These are phyloP conservation scores for Pelvicachromis taeniatus DNA, from an alignment of 2,113 vertebrate species.

Conservation along the genomic window DNA sequence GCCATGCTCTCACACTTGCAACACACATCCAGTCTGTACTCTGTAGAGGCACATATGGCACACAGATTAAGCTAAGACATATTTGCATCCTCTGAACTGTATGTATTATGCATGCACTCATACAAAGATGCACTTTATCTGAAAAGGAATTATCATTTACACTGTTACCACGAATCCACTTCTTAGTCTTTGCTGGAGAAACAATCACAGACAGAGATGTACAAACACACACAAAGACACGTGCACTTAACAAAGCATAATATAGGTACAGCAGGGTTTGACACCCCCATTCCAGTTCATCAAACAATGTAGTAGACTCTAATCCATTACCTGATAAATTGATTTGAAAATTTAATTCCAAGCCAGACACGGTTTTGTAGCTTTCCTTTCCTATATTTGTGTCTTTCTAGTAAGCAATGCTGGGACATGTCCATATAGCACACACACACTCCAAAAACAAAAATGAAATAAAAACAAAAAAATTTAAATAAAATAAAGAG, in stretches of 20 bases:
- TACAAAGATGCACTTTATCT: background rate
- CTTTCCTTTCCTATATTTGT: slow-evolving; percentile 35
- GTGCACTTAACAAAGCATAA: slow-evolving; percentile 10
- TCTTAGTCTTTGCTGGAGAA: background rate
- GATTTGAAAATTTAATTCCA: slow-evolving; percentile 52
- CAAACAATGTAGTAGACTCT: slow-evolving; percentile 33
- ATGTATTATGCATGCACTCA: background rate
- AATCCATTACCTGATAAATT: slow-evolving; percentile 64
- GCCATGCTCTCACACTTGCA: background rate
- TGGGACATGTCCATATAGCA: background rate
- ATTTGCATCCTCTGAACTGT: background rate
- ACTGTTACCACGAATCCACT: background rate
- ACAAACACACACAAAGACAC: background rate
- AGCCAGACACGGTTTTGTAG: slow-evolving; percentile 39
- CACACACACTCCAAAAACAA: background rate
- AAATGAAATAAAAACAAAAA: background rate
- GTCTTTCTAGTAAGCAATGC: slow-evolving; percentile 29
- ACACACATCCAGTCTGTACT: background rate
- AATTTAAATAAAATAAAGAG: background rate
- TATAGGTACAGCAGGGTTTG: slow-evolving; percentile 24
- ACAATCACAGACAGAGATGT: background rate
- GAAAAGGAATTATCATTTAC: background rate
- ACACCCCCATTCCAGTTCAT: slow-evolving; percentile 33
- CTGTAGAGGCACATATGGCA: background rate
- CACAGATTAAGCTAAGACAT: background rate